A percentile compares a stretch with the other conserved stretches of the same genome.
phyloP scores from a whole-genome alignment of 2,888 invertebrate genomes.

The Uloborus plumipes region DNA sequence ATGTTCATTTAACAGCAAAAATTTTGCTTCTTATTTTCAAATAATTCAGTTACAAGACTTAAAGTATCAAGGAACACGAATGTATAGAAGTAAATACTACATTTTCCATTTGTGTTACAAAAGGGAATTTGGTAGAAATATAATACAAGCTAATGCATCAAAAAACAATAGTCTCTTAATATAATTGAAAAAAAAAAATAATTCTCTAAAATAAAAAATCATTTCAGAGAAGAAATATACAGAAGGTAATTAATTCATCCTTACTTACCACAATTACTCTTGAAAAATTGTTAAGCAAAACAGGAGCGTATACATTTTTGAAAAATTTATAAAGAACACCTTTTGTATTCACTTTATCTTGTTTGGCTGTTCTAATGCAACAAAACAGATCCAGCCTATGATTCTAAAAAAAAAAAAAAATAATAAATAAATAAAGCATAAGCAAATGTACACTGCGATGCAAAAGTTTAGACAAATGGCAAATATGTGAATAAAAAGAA shows the following conservation, averaged over 20 bases:
- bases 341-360: constrained; percentile 71
- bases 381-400: constrained; percentile 86
- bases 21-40: no score
- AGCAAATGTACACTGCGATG: no score
- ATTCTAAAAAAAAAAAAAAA: constrained; percentile 71
- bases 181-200: background rate
- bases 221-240: no score
- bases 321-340: constrained; percentile 87
- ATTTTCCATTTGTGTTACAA: no score
- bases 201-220: no score
- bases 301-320: constrained; percentile 87
- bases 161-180: background rate
- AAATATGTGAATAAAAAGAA: no score
- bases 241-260: background rate
- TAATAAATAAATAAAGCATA: background rate
- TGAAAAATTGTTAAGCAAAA: constrained; percentile 80
- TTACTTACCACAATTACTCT: constrained; percentile 75
- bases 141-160: background rate
- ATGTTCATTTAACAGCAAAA: no score
- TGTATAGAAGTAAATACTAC: no score
- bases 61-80: no score
- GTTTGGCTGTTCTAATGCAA: constrained; percentile 77
- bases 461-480: no score
- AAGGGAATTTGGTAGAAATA: background rate
- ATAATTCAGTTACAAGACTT: no score